Conservation (phyloP, 2,113 vertebrate species). For the Verasper variegatus region DNA sequence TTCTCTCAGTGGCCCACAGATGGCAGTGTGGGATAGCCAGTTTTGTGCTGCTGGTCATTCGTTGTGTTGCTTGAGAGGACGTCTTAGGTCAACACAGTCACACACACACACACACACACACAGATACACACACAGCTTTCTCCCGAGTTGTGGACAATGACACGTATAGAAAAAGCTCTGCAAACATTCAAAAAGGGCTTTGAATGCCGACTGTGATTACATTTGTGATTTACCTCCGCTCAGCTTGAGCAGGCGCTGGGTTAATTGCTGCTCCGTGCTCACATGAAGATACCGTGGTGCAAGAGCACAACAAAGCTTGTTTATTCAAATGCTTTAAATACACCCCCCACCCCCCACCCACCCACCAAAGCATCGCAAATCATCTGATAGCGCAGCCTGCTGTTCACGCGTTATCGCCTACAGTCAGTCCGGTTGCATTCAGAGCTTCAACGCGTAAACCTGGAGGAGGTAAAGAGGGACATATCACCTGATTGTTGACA, state of each 20-base stretch:
- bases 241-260: background rate
- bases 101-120: background rate
- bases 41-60: constrained; percentile 15
- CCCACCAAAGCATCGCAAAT: background rate
- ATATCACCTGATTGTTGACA: background rate
- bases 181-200: too few species aligned
- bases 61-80: constrained; percentile 8
- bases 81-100: constrained; percentile 28
- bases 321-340: constrained; percentile 1
- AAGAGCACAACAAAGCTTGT: background rate
- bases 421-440: background rate
- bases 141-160: constrained; percentile 17
- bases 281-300: background rate
- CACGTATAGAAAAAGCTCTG: background rate
- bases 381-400: background rate
- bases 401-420: background rate
- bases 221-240: background rate
- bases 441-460: background rate
- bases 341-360: too few species aligned
- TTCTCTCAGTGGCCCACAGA: constrained; percentile 56
- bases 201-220: background rate
- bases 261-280: constrained; percentile 24
- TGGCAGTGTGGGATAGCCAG: constrained; percentile 69
- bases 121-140: background rate
- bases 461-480: background rate